phyloP scores from a whole-genome alignment of 92 coral and sea anemone species.

The Actinernus sp. region DNA sequence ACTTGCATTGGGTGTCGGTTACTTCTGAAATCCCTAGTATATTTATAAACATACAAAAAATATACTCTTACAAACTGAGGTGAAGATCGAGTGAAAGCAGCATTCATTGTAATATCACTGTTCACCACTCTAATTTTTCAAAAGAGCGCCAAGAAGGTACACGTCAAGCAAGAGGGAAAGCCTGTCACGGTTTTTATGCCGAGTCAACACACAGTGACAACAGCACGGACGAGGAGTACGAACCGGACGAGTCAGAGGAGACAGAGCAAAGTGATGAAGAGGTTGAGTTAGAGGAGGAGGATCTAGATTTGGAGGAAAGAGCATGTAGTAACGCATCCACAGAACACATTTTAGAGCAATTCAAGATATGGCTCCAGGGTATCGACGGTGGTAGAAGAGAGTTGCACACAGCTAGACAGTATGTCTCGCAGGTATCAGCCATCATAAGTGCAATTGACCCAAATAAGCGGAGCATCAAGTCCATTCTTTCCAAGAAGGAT shows the following conservation, averaged over 20 bases:
- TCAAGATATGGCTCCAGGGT: constrained; percentile 50
- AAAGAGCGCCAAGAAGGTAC: neutral
- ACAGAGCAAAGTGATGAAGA: constrained; percentile 1
- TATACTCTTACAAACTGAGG: no score
- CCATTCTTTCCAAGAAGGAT: constrained; percentile 17
- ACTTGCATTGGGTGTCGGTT: no score
- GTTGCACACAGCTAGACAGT: constrained; percentile 31
- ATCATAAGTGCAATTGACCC: constrained; percentile 32
- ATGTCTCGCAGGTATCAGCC: constrained; percentile 28
- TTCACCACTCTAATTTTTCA: no score
- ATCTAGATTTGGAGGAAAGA: neutral
- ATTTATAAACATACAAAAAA: no score
- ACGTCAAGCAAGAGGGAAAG: neutral
- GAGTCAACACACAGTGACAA: neutral
- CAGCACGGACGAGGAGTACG: neutral
- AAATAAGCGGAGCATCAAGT: constrained; percentile 11
- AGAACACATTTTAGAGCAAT: constrained; percentile 32
- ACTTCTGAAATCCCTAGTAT: no score
- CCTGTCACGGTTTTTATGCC: neutral
- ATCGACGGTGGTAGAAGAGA: constrained; percentile 53
- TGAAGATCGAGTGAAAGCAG: no score
- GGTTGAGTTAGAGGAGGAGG: neutral
- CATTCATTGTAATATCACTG: no score
- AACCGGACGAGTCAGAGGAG: neutral
- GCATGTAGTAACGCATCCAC: constrained; percentile 21